Conservation (phyloP, 2,113 vertebrate species). For the Pao palembangensis region DNA sequence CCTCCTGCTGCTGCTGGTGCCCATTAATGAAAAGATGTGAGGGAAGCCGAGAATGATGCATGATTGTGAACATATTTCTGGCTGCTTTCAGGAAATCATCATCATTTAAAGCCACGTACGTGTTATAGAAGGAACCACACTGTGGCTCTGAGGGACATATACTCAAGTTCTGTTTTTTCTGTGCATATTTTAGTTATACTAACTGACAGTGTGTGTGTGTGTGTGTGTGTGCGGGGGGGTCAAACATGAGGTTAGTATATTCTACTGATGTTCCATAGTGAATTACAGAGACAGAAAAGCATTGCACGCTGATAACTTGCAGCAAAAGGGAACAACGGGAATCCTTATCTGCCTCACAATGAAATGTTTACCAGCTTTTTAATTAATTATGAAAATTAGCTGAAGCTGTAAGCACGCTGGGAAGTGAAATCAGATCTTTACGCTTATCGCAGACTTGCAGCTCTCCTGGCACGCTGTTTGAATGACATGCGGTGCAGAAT, state of each 20-base stretch:
- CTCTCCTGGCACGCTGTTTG: slow-evolving; percentile 40
- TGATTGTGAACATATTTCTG: slow-evolving; percentile 11
- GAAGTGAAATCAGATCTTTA: slow-evolving; percentile 70
- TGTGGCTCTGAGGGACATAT: no score
- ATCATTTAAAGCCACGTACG: slow-evolving; percentile 8
- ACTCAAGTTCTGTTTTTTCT: no score
- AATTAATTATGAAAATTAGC: slow-evolving; percentile 76
- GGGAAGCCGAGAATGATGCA: slow-evolving; percentile 14
- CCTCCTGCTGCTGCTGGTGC: slow-evolving; percentile 8
- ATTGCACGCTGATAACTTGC: slow-evolving; percentile 47
- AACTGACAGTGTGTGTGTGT: slow-evolving; percentile 39
- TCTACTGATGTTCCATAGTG: slow-evolving; percentile 35
- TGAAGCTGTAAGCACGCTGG: slow-evolving; percentile 52
- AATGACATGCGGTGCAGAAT: slow-evolving; percentile 51
- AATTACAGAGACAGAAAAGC: slow-evolving; percentile 17
- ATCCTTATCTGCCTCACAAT: slow-evolving; percentile 64
- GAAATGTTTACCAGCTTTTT: slow-evolving; percentile 72
- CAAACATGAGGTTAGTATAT: slow-evolving; percentile 25
- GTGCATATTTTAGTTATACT: not conserved
- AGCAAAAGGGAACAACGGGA: slow-evolving; percentile 61
- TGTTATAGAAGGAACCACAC: no score
- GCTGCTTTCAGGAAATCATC: slow-evolving; percentile 5
- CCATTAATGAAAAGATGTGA: slow-evolving; percentile 38
- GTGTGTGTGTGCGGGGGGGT: slow-evolving; percentile 1
- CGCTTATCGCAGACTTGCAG: slow-evolving; percentile 68